Conservation (phyloP, 2,113 vertebrate genomes). For the Triplophysa siluroides region DNA sequence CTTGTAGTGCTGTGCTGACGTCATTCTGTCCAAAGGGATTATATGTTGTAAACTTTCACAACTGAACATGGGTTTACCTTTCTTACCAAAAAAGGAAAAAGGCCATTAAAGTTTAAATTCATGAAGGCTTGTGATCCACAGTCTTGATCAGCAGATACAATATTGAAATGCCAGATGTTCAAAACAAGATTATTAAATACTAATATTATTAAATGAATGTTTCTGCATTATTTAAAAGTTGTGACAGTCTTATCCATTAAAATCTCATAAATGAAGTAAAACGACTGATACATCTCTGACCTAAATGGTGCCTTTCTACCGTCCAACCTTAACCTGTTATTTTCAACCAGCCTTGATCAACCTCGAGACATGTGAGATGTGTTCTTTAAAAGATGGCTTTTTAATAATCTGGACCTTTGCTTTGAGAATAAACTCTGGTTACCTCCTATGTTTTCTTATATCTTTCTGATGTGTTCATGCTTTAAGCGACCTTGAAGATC, state of each 20-base stretch:
- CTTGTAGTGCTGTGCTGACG: background rate
- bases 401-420: background rate
- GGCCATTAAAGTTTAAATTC: background rate
- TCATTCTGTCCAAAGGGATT: conserved; percentile 4
- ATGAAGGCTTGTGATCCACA: too few species aligned
- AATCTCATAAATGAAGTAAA: too few species aligned
- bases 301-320: too few species aligned
- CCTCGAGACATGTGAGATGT: background rate
- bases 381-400: background rate
- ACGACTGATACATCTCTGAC: too few species aligned
- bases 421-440: background rate
- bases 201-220: too few species aligned
- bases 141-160: too few species aligned
- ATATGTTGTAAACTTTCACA: background rate
- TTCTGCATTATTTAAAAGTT: too few species aligned
- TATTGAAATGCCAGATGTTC: too few species aligned
- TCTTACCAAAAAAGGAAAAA: background rate
- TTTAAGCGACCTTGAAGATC: background rate
- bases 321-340: too few species aligned
- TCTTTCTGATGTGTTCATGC: background rate
- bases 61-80: conserved; percentile 1
- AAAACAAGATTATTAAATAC: too few species aligned
- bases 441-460: background rate
- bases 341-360: background rate
- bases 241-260: too few species aligned